Evolutionary conservation across 2,113 vertebrate genomes (phyloP), one percentile per base, ranked within the genome.

Genomic region (Arvicanthis niloticus): DNA sequence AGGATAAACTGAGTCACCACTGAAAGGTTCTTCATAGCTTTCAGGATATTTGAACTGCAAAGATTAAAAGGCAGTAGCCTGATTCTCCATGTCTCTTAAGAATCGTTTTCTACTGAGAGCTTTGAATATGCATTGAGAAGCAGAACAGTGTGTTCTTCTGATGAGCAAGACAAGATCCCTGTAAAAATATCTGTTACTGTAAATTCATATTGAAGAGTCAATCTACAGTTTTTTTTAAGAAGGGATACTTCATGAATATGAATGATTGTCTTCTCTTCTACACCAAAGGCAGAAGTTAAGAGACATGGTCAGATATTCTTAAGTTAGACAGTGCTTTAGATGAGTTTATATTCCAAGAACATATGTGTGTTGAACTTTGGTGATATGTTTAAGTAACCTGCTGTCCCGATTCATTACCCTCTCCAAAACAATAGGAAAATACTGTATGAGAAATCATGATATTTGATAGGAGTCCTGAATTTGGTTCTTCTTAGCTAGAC

Each of bases 11-110:
- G 40, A 86, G 62, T 51, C 42, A 86, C 84, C 21, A 68, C 62
- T 34, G 84, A 86, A 48, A 68, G 84, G 42, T 86, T 86, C 62
- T 67, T 86, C 84, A 86, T 86, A 48, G 60, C 84, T 86, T 45
- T 51, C 2, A 67, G 31, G 19, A 65, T 86, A 42, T 68, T 37
- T 86, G 84, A 86, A 42, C 84, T 48, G 10, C 17, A 48, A 86
- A 86, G 40, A 65, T 45, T 48, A 62, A 67, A 65, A 62, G 42
- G 31, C 82, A 86, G 26, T 40, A 67, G 26, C 67, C 42, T 3
- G 8, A 15, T 65, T 42, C 65, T 34, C 29, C 19, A 37, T 67
- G 34, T 48, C 40, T 5, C 37, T 67, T 86, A 86, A 48, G 84
- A 67, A 67, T 29, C 10, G 34, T 45, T 48, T 86, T 22, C 17